Evolutionary conservation across 2,888 invertebrate genomes (phyloP).

Genomic region (Boloria selene): DNA sequence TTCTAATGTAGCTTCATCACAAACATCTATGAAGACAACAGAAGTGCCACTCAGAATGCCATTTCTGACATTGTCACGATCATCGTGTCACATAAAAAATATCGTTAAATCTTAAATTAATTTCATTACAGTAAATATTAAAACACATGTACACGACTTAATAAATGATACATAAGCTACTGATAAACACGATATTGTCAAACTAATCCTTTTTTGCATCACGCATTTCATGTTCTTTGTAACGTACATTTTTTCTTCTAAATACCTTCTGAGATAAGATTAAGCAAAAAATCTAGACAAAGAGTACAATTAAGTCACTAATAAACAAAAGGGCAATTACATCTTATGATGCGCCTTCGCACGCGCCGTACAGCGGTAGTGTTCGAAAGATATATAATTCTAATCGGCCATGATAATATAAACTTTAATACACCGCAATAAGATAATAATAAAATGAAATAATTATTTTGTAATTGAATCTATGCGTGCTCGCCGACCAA

Average conservation of each 20-base stretch:
- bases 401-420: slow-evolving; percentile 27
- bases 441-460: slow-evolving; percentile 22
- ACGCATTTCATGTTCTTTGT: slow-evolving; percentile 11
- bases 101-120: too few species aligned
- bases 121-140: background rate
- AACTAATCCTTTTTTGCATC: slow-evolving; percentile 9
- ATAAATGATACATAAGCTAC: background rate
- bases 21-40: too few species aligned
- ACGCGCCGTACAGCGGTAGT: slow-evolving; percentile 68
- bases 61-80: too few species aligned
- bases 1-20: too few species aligned
- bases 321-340: slow-evolving; percentile 75
- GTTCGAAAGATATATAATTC: slow-evolving; percentile 53
- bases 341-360: slow-evolving; percentile 66
- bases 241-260: slow-evolving; percentile 25
- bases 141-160: background rate
- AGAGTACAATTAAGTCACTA: slow-evolving; percentile 46
- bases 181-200: slow-evolving; percentile 14
- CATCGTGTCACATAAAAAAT: too few species aligned
- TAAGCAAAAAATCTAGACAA: slow-evolving; percentile 39
- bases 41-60: too few species aligned
- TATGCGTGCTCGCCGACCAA: slow-evolving; percentile 70
- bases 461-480: slow-evolving; percentile 57
- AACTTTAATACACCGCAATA: slow-evolving; percentile 39
- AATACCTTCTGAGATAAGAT: slow-evolving; percentile 28